Evolutionary conservation across 2,797 vertebrate genomes (phyloP).

Genomic region (Manis crassicaudata): DNA sequence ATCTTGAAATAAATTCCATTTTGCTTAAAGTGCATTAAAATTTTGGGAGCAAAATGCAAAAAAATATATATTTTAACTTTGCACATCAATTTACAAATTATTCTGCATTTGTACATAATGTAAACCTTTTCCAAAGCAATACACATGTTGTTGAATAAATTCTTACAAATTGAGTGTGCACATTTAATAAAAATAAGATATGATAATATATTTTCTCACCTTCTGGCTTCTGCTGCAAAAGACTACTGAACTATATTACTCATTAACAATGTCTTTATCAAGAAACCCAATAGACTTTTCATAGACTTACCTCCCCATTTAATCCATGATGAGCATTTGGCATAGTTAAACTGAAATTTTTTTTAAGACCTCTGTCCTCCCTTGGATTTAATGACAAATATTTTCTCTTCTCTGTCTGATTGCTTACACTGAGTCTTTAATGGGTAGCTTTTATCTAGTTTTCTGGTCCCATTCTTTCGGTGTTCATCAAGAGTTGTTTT

Average conservation of each 20-base stretch:
- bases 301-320: background rate
- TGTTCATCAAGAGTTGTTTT: background rate
- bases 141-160: background rate
- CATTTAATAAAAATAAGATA: background rate
- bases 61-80: slow-evolving; percentile 2
- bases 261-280: background rate
- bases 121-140: background rate
- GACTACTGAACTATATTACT: background rate
- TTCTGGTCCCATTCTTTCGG: background rate
- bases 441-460: background rate
- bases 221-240: background rate
- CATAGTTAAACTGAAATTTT: background rate
- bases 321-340: background rate
- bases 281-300: background rate
- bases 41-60: background rate
- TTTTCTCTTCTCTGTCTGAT: background rate
- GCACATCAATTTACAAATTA: background rate
- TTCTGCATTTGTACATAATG: background rate
- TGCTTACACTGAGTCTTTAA: background rate
- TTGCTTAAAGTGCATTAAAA: background rate
- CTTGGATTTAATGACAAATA: background rate
- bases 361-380: background rate
- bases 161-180: background rate
- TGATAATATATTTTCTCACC: background rate
- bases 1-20: background rate